Evolutionary conservation across 2,888 invertebrate species (phyloP), one percentile per base, ranked within the genome.

Genomic region (Phengaris alcon): DNA sequence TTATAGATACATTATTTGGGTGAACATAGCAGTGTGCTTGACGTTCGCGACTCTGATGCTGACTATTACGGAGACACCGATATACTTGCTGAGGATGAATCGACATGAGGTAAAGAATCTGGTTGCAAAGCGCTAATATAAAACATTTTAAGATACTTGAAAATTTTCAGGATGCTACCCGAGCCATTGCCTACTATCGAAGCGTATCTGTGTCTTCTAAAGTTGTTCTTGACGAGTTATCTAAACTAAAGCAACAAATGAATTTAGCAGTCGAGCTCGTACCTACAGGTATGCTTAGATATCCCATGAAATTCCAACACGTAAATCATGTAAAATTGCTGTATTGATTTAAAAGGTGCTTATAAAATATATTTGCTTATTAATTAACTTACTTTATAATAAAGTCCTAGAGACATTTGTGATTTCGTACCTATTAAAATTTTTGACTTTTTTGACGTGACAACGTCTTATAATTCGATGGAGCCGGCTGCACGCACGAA

Each of bases 1-100:
- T 0, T 91, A 91, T 77, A 81, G 76, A 2, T 80, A 80, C n/a
- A 76, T 82, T 8, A 76, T 91, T 35, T 90, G 90, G 90, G 75
- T 83, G 0, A 89, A 90, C 75, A 22, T 92, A n/a, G 76, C 81
- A 0, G 74, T 82, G 13, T 83, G 87, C 64, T 82, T 90, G 0
- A 35, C 81, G 0, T 80, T 82, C 10, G 84, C 84, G 0, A 75
- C 83, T 0, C 80, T 90, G 0, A 79, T 89, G 7, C 74, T 85
- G 78, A 77, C 85, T 0, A 85, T 90, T 0, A 85, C 82, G 0
- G 93, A 93, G 73, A 92, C 91, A 73, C 93, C 93, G 0, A 80
- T 90, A 52, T 92, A 79, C 76, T 77, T 90, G 48, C 70, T 93
- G 57, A 85, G 86, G 75, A 85, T 90, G 78, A 89, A 88, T 0